Base-by-base conservation (phyloP, 2,888 invertebrate species). In the Melanotus villosus region DNA sequence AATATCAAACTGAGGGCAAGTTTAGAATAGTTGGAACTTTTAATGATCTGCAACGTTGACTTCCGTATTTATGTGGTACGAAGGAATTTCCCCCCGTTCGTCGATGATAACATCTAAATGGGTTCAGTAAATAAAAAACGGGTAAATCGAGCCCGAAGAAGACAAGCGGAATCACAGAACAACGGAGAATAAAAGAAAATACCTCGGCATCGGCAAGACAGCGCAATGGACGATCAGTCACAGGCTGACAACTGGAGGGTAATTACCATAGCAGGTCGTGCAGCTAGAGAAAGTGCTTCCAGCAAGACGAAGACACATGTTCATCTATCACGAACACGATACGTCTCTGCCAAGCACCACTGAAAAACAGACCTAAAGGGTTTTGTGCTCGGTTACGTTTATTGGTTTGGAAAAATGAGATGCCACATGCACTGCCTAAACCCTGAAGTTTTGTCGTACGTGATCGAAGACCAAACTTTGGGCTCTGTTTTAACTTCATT, bases 181-280 rank as follows among this genome's bases (percentile, higher is more conserved):
- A n/a, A n/a, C n/a, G n/a, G n/a, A n/a, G n/a, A 50, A 63, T 54
- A 63, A 52, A 62, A 62, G 52, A 52, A 62, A 52, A n/a, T 16
- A 30, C 36, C 19, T 14, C 38, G 4, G 26, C 26, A 7, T 26
- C 26, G 26, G 26, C 26, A 26, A 26, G 26, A 26, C 26, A 26
- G 36, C 36, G 56, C 45, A 62, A 45, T 62, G 56, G 63, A 14
- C 56, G 68, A 68, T 68, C 68, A 56, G 56, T 68, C 68, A 68
- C 68, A 63, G 57, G 30, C 56, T 68, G 68, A 62, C 68, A 68
- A 62, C 63, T 68, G 63, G 62, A 45, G 63, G 67, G 63, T 68
- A 68, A 68, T 68, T 68, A 68, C 68, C 68, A 68, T 68, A 63
- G 60, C 60, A 67, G 60, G 54, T 56, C 56, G 50, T 54, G 60